phyloP scores from a whole-genome alignment of 2,888 invertebrate genomes.

The Idaea straminata region DNA sequence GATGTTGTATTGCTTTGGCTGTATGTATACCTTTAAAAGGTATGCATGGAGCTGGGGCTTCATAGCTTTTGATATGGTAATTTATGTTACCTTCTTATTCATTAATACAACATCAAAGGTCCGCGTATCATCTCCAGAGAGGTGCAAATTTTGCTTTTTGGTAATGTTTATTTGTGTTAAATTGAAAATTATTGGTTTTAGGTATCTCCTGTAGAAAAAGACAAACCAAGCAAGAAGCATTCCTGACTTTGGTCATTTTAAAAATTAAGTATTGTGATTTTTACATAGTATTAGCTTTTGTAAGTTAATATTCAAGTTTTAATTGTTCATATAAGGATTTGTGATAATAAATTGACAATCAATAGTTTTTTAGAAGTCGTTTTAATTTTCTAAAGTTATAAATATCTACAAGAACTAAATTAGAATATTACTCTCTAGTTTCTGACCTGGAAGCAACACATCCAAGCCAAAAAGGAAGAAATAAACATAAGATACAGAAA shows the following conservation, averaged over 20 bases:
- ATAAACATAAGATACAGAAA: no score
- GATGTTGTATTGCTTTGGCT: no score
- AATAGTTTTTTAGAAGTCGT: not conserved
- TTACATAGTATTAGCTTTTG: not conserved
- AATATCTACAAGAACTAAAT: slow-evolving; percentile 1
- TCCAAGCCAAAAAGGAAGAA: no score
- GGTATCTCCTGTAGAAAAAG: slow-evolving; percentile 31
- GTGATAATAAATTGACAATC: not conserved
- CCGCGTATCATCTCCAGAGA: no score
- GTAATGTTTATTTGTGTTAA: not conserved
- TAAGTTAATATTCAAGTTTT: not conserved
- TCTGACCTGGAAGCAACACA: no score
- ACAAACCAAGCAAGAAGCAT: slow-evolving; percentile 1
- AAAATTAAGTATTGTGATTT: not conserved
- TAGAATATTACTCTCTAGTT: no score
- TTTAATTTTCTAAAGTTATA: slow-evolving; percentile 3
- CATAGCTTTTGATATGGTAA: no score
- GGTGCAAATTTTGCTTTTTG: no score
- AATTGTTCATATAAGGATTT: not conserved
- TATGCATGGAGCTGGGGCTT: no score
- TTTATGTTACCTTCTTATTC: no score
- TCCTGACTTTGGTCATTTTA: not conserved
- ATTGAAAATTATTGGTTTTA: slow-evolving; percentile 27
- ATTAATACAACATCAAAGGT: no score
- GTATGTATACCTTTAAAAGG: no score